phyloP scores from a whole-genome alignment of 2,113 vertebrate species.

The Loxodonta africana region DNA sequence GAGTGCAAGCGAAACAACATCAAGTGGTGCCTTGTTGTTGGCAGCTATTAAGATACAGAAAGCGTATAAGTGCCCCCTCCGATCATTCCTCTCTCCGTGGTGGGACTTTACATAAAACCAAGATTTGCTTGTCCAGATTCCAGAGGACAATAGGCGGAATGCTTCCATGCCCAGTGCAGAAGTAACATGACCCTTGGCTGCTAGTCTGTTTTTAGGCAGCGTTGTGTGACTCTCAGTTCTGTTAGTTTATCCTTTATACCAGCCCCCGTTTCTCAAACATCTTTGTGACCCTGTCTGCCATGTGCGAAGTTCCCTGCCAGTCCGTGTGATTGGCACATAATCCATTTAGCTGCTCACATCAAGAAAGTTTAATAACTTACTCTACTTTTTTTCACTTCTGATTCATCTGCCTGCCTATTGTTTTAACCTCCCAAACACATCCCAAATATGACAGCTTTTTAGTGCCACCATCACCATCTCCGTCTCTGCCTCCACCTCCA shows the following conservation, averaged over 20 bases:
- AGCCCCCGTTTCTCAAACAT: neutral
- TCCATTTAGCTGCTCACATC: neutral
- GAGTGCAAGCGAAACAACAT: rapidly evolving
- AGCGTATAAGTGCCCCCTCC: neutral
- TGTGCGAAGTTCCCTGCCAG: rapidly evolving
- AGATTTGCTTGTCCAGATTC: neutral
- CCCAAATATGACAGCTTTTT: neutral
- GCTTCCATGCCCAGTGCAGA: neutral
- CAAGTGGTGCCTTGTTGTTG: neutral
- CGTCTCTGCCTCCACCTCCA: too few relatives aligned
- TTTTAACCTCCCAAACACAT: neutral
- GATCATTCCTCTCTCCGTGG: neutral
- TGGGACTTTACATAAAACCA: neutral
- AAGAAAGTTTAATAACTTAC: neutral
- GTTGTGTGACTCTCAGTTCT: neutral
- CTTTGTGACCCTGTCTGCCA: neutral
- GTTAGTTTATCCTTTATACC: neutral
- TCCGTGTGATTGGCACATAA: neutral
- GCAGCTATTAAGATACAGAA: neutral
- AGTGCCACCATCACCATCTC: neutral
- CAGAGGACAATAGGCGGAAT: neutral
- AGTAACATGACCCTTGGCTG: neutral
- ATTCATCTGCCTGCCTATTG: neutral
- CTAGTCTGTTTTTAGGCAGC: neutral
- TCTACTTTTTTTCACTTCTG: neutral